These are phyloP conservation scores for Acanthococcus lagerstroemiae DNA, from an alignment of 2,888 invertebrate species.

Conservation along the genomic window DNA sequence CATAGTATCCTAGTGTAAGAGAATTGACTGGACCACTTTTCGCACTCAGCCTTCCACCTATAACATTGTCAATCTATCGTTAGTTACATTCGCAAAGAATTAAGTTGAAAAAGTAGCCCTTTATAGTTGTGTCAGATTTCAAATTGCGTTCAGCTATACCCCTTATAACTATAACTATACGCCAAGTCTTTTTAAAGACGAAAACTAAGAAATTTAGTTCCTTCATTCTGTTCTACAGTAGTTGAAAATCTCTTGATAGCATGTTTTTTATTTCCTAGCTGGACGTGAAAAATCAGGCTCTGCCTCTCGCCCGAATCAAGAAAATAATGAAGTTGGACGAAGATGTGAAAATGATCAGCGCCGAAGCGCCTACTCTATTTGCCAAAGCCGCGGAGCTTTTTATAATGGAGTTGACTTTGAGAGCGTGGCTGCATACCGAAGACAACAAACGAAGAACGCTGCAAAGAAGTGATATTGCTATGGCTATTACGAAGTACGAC, in stretches of 20 bases:
- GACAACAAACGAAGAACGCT: constrained; percentile 91
- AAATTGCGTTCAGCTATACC: too few relatives aligned
- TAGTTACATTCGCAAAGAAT: too few relatives aligned
- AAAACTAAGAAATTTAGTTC: not conserved
- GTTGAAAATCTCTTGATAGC: too few relatives aligned
- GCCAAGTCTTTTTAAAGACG: too few relatives aligned
- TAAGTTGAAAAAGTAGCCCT: too few relatives aligned
- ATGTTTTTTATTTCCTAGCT: too few relatives aligned
- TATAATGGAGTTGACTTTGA: constrained; percentile 87
- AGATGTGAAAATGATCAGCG: constrained; percentile 99
- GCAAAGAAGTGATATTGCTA: constrained; percentile 93
- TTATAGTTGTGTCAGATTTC: too few relatives aligned
- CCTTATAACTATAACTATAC: too few relatives aligned
- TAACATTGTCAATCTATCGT: too few relatives aligned
- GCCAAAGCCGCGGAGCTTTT: constrained; percentile 98
- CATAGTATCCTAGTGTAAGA: too few relatives aligned
- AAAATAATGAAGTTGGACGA: constrained; percentile 99
- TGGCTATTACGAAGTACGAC: constrained; percentile 92
- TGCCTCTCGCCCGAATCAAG: constrained; percentile 93
- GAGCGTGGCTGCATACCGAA: constrained; percentile 96
- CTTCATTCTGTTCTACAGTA: not conserved
- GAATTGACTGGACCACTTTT: too few relatives aligned
- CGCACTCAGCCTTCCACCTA: too few relatives aligned
- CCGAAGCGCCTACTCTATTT: constrained; percentile 93
- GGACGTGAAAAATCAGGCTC: constrained; percentile 81